Evolutionary conservation across 2,797 vertebrate genomes (phyloP), one percentile per base, ranked within the genome.

Genomic region (Erithacus rubecula): DNA sequence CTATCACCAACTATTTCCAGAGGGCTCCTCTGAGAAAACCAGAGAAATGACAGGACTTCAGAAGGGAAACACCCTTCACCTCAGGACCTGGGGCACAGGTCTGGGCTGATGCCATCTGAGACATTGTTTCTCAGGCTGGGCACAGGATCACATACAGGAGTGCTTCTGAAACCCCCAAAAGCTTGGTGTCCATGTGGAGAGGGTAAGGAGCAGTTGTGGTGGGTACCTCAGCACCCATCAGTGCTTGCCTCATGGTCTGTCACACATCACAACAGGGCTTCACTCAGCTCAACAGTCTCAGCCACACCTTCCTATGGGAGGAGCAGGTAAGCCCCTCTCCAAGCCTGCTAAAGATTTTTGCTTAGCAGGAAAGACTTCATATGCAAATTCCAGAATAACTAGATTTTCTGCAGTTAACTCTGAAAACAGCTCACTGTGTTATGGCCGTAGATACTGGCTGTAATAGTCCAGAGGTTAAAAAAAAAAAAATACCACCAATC

Each of bases 131-230:
- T 52, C 49, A 80, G 47, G 63, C 36, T 65, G 32, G 29, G 60
- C 44, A 83, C 22, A 62, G 32, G 22, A 65, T 41, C 55, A 12
- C 47, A 69, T 2, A 34, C 0, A 1, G n/a, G 39, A 71, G 7
- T 1, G 4, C 12, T 23, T 78, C 44, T 67, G 58, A 63, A 69
- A 77, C 37, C 80, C 41, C 37, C 37, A 51, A 56, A 72, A 37
- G 30, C 11, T n/a, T 60, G 36, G 19, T 64, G 30, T 11, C 55
- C 0, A 0, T 27, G 59, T 44, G 1, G 1, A 83, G 36, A 88
- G 41, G 6, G 30, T 10, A 39, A 0, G 6, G 46, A 63, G 51
- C n/a, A 43, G 49, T 24, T 24, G 30, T n/a, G 39, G 17, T 16
- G 17, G 17, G 63, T 53, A 53, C 51, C 19, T 32, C 30, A 53